Evolutionary conservation across 2,797 vertebrate species (phyloP), one percentile per base, ranked within the genome.

Genomic region (Spea hammondii): DNA sequence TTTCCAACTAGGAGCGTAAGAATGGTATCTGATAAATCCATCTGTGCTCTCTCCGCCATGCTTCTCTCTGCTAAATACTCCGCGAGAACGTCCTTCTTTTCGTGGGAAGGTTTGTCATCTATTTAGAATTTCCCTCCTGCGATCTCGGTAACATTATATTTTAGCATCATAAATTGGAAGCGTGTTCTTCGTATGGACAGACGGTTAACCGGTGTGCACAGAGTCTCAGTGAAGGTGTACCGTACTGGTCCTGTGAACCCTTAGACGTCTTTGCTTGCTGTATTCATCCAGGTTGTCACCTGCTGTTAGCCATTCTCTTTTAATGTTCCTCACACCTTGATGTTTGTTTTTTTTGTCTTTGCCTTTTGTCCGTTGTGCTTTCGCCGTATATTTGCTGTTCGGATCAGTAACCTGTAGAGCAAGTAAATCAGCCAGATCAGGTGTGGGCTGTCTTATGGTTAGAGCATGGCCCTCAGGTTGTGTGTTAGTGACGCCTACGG

Each of bases 21-120:
- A 0, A 89, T 89, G 70, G 75, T 84, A 76, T 89, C 89, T 87
- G 91, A 79, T 82, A 92, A 85, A 1, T 87, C 89, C 17, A 91
- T 80, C 11, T 14, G 54, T 13, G 6, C n/a, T 50, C 7, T 50
- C 11, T 6, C 0, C 49, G 7, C 7, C 51, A 54, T 54, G 51
- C 51, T 54, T 7, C 7, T 57, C 12, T 13, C 55, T 57, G 11
- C 5, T 14, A 6, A 62, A 14, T 6, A 62, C 6, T 62, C 59
- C 14, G n/a, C 8, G 59, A 17, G 5, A 57, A 13, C 9, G 8
- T 32, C 32, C 14, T 62, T 62, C 6, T 62, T 59, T 59, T 13
- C 4, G 5, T 6, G 6, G 59, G 7, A 62, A 62, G 14, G 6
- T 7, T 62, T 6, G 59, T 14, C 14, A 11, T n/a, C 6, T 17